Evolutionary conservation across 2,888 invertebrate species (phyloP), one percentile per base, ranked within the genome.

Genomic region (Athetis lepigone): DNA sequence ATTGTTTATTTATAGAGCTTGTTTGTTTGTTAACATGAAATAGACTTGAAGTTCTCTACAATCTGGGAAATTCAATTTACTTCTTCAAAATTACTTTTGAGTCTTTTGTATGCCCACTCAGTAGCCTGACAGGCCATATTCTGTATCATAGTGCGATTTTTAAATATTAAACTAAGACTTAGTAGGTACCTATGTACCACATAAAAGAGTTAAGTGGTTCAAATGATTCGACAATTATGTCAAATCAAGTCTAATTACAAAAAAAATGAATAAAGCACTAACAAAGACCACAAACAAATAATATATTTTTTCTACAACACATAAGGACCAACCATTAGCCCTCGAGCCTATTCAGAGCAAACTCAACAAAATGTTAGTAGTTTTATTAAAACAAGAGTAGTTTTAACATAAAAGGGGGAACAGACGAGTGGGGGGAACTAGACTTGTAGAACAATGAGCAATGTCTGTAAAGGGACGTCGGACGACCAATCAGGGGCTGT

Each of bases 401-500:
- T 70, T 76, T 75, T 68, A 67, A 71, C 70, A 70, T 67, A 76
- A 69, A 75, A 62, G 79, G 80, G 70, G 33, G 68, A 57, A 52
- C 45, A 60, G 56, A 65, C 52, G 54, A 60, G 62, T 57, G 58
- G 73, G 75, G 77, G 68, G 56, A 75, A 51, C 79, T 80, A 82
- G 79, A 79, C 79, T 80, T 76, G 75, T 76, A 75, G 72, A 85
- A 89, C 88, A 87, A 87, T 83, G 80, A 78, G 66, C 70, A 71
- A 71, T 69, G 80, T 83, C 83, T 83, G 83, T 79, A 77, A 79
- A 87, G 88, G 88, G 83, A 80, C 77, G 75, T 80, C 84, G 82
- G 71, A 80, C 88, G 79, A 86, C 92, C 92, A 92, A 92, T 92
- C 89, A 89, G 86, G 73, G 87, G 77, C 82, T 85, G 87, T 87